Base-by-base conservation (phyloP, 2,797 vertebrate species). In the Eremophila alpestris region DNA sequence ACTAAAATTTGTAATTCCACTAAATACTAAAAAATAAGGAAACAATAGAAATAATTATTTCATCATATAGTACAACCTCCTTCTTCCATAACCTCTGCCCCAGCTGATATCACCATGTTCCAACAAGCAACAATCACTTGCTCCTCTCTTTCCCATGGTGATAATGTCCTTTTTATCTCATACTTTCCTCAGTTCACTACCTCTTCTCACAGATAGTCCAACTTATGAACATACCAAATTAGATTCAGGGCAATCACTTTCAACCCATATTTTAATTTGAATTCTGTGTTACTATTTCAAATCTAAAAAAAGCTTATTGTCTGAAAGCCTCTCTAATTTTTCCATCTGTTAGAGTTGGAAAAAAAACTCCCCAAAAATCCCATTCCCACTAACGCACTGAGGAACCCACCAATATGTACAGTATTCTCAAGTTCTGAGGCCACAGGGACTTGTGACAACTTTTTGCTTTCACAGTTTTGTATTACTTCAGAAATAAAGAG, bases 361-460 rank as follows among this genome's bases (percentile, higher is more conserved):
- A 80, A 84, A 71, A 38, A 45, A 29, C 2, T 20, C 30, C 16
- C 4, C 32, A 59, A 45, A 86, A 92, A 34, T 5, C 7, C 15
- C 13, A 41, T 38, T 13, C 38, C 22, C 32, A 45, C 32, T 38
- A 56, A 56, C 21, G 36, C 11, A 73, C 4, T 0, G 0, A 40
- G 80, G 40, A 59, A 65, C 1, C 9, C 32, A 55, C 10, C 0
- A 3, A 22, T 38, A 7, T 16, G 10, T 43, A 46, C 5, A 32
- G 32, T 58, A 49, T 19, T 27, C 23, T 58, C 34, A 17, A 1
- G 9, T 60, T 82, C 36, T 51, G 22, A 87, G 21, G 43, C 22
- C 79, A 79, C 29, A 24, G 30, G 40, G 34, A 60, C 38, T 48
- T 76, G 20, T 32, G 58, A 64, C 12, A 77, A 45, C 16, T 11